Base-by-base conservation (phyloP, 2,888 invertebrate species). In the Neocrepidodera transversa region DNA sequence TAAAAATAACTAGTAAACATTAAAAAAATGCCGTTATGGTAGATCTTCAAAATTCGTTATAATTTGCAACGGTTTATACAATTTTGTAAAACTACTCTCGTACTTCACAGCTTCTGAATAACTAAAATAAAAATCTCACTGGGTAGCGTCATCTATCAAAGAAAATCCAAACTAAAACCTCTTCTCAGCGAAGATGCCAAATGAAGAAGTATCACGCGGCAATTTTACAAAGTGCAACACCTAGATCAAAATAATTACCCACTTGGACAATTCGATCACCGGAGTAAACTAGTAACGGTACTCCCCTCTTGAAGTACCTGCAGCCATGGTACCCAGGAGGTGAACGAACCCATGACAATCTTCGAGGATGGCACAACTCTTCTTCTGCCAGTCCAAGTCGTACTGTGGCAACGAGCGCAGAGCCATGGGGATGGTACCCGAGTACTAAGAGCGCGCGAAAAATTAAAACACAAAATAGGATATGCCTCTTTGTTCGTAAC, bases 221-320 rank as follows among this genome's bases (percentile, higher is more conserved):
- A 38, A 48, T 35, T 17, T 40, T 47, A 51, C 48, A 58, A 58
- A 63, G 48, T n/a, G 40, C 60, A 63, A 58, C 71, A 70, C 69
- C 68, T 68, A 65, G 69, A 67, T 67, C 59, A 62, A 60, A 62
- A 60, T 68, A 64, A 65, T 68, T 71, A 73, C 72, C 70, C 71
- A 68, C 71, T 69, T 68, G 69, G 47, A 55, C 71, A 74, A 74
- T 72, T 75, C 74, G 75, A 76, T 76, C 73, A 75, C 72, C 71
- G 71, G 75, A 75, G 74, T 72, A 73, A 74, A 72, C 70, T 73
- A 69, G 70, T 77, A 77, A 77, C 77, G 77, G 77, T 76, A 76
- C 70, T 76, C 76, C 76, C 77, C 77, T 71, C 76, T 67, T 69
- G 68, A 59, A 64, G 69, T 73, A 73, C 75, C 75, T 75, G 74